Conservation (phyloP, 2,113 vertebrate species). For the Epinephelus fuscoguttatus region DNA sequence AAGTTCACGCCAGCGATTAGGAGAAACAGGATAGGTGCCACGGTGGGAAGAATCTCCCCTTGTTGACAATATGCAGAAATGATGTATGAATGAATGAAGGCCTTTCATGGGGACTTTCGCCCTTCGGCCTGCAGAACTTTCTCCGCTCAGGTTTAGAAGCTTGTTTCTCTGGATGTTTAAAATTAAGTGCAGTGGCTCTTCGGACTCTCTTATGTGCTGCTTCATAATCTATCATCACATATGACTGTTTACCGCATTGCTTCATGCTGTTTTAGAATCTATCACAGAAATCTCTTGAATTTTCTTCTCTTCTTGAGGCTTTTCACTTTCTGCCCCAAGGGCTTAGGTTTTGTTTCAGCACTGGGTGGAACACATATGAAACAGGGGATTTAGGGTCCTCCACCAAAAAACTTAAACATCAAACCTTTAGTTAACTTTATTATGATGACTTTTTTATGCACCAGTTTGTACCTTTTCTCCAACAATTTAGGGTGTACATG, state of each 20-base stretch:
- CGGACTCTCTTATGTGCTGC: background rate
- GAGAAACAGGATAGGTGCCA: slow-evolving; percentile 49
- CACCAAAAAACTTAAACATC: too few relatives aligned
- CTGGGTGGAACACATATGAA: too few relatives aligned
- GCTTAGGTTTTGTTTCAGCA: too few relatives aligned
- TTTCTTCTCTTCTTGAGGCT: background rate
- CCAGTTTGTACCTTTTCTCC: too few relatives aligned
- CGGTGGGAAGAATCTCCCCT: slow-evolving; percentile 29
- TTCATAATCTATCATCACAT: background rate
- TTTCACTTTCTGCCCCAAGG: background rate
- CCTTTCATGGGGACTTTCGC: slow-evolving; percentile 52
- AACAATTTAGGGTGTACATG: too few relatives aligned
- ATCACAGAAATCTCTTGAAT: background rate
- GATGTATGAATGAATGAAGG: slow-evolving; percentile 70
- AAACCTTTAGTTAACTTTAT: too few relatives aligned
- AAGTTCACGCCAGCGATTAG: slow-evolving; percentile 43
- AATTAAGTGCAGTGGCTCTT: background rate
- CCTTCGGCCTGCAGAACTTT: slow-evolving; percentile 18
- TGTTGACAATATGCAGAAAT: slow-evolving; percentile 52
- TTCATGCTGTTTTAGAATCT: background rate
- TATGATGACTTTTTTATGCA: too few relatives aligned
- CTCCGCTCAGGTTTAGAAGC: slow-evolving; percentile 8
- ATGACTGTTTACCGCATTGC: background rate
- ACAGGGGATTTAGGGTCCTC: too few relatives aligned
- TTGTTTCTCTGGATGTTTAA: slow-evolving; percentile 2